Percentiles rank a stretch among this genome's conserved stretches.
phyloP scores from a whole-genome alignment of 1,140 invertebrate genomes.

The Ceratina australensis region DNA sequence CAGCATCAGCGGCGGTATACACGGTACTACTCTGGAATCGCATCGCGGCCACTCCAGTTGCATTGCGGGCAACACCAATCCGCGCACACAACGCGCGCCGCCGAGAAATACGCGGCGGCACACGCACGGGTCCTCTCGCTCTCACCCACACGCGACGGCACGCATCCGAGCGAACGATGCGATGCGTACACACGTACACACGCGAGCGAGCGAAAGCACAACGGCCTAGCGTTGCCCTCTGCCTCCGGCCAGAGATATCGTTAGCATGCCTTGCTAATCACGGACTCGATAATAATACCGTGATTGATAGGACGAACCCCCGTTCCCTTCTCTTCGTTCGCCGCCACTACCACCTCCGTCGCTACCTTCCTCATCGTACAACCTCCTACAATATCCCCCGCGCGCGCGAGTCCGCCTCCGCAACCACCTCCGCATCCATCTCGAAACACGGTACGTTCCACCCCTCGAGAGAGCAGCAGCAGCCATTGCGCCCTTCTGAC shows the following conservation, averaged over 20 bases:
- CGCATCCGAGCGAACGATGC: neutral
- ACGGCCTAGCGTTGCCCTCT: constrained; percentile 66
- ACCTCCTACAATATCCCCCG: constrained; percentile 47
- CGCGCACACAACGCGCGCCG: constrained; percentile 33
- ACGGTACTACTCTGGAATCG: constrained; percentile 65
- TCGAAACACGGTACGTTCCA: constrained; percentile 62
- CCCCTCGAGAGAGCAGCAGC: constrained; percentile 56
- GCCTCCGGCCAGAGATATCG: constrained; percentile 78
- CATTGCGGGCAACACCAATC: constrained; percentile 67
- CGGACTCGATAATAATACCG: constrained; percentile 79
- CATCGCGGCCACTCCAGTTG: constrained; percentile 71
- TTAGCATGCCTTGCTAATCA: constrained; percentile 80
- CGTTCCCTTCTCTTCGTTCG: constrained; percentile 57
- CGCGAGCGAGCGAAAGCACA: constrained; percentile 50
- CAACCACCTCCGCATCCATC: constrained; percentile 40
- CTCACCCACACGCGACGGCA: too few relatives aligned
- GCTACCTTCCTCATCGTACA: constrained; percentile 53
- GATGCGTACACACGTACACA: constrained; percentile 14
- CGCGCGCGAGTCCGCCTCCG: constrained; percentile 51
- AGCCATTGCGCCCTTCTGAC: constrained; percentile 59
- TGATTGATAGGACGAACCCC: constrained; percentile 79
- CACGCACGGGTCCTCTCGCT: too few relatives aligned
- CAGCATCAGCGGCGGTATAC: constrained; percentile 43
- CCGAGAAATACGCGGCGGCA: too few relatives aligned
- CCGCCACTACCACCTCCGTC: constrained; percentile 50